Evolutionary conservation across 2,113 vertebrate species (phyloP), one percentile per base, ranked within the genome.

Genomic region (Siniperca chuatsi): DNA sequence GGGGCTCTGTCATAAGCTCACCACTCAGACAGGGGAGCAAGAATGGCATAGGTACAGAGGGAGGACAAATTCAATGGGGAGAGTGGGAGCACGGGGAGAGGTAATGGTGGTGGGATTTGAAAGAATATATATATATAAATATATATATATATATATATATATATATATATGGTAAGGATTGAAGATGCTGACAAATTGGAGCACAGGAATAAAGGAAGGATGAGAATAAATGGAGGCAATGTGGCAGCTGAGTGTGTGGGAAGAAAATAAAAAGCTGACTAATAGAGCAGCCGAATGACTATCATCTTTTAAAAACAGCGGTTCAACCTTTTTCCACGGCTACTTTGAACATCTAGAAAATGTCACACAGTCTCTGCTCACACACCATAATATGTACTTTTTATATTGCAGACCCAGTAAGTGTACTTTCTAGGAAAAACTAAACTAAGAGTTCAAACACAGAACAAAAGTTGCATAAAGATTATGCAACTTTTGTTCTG

Each of bases 291-390:
- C 20, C 0, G 8, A n/a, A 55, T 69, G 48, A 76, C 79, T 67
- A 80, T 25, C 20, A 66, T 75, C 48, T 72, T 33, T 84, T 57
- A 67, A 73, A 66, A 65, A 77, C 50, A 54, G 71, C 2, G 29
- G 46, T 79, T 85, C 78, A 86, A 68, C 66, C 50, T 68, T 78
- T 65, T 73, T 54, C 2, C 1, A 2, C 9, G 15, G 64, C 50
- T 82, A 58, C 76, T 81, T 77, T 86, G 15, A 82, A 71, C 78
- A 75, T 76, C 37, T 40, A 0, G 29, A 66, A 81, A 75, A 87
- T 29, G 65, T 61, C 79, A 76, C n/a, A 46, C 37, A 3, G 12
- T 73, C 65, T 80, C 60, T 16, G 50, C 1, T 5, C 11, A 72
- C 29, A 75, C 44, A 16, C 21, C 48, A 50, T 44, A 48, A 62